A percentile compares a stretch with the other conserved stretches of the same genome.
These are phyloP conservation scores for Ictalurus punctatus DNA, from an alignment of 2,113 vertebrate genomes.

Conservation along the genomic window DNA sequence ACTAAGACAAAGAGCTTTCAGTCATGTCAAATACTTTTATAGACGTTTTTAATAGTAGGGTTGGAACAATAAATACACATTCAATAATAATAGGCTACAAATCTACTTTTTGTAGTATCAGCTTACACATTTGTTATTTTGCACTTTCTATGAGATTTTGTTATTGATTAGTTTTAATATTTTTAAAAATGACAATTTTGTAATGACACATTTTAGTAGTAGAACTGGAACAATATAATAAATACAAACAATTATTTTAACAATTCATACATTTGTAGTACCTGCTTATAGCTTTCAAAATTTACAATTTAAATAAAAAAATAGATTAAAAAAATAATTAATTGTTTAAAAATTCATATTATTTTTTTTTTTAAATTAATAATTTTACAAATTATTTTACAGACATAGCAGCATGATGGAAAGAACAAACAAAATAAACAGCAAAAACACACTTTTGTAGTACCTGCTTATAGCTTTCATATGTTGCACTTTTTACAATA, in stretches of 20 bases:
- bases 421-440: neutral
- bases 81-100: neutral
- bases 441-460: neutral
- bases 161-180: neutral
- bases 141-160: neutral
- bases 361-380: neutral
- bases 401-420: neutral
- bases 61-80: neutral
- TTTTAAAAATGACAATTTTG: neutral
- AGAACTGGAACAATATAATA: neutral
- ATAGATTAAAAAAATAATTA: neutral
- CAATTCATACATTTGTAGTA: neutral
- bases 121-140: neutral
- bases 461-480: neutral
- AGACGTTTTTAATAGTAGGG: neutral
- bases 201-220: neutral
- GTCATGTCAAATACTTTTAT: neutral
- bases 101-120: neutral
- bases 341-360: neutral
- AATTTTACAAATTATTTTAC: neutral
- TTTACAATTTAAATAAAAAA: too few species aligned
- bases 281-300: too few species aligned
- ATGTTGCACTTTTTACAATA: neutral
- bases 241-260: neutral
- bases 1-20: slow-evolving; percentile 21